Conservation (phyloP, 2,888 invertebrate genomes). For the Halictus ligatus region DNA sequence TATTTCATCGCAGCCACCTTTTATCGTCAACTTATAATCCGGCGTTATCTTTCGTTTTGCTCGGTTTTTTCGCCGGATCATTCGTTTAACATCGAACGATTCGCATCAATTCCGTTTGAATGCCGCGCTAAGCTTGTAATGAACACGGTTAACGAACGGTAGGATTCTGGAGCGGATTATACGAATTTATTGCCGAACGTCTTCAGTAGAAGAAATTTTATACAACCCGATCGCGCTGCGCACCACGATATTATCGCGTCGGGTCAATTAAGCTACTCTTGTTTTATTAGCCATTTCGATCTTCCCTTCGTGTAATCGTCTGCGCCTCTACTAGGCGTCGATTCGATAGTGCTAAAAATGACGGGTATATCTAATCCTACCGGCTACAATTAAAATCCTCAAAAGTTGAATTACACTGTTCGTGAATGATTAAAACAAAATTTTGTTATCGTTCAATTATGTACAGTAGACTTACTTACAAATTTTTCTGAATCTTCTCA, state of each 20-base stretch:
- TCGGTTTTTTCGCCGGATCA: background rate
- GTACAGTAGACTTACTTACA: no score
- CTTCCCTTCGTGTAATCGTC: no score
- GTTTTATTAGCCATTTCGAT: background rate
- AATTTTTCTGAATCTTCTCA: no score
- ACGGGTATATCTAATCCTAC: background rate
- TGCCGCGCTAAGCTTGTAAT: conserved; percentile 1
- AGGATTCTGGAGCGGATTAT: conserved; percentile 17
- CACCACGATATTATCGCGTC: background rate
- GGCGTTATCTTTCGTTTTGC: conserved; percentile 24
- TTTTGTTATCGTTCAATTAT: no score
- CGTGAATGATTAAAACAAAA: no score
- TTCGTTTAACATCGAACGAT: conserved; percentile 12
- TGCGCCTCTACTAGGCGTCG: background rate
- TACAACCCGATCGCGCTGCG: background rate
- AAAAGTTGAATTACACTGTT: no score
- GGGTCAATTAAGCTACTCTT: background rate
- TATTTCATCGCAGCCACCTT: conserved; percentile 52
- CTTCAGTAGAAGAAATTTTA: conserved; percentile 10
- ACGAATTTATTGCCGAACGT: conserved; percentile 13
- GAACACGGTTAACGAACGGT: conserved; percentile 16
- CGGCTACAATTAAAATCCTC: no score
- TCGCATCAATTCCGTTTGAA: conserved; percentile 14
- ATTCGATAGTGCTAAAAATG: background rate
- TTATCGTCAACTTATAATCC: conserved; percentile 44